Conservation (phyloP, 2,888 invertebrate species). For the Eueremaeus valkanovi region DNA sequence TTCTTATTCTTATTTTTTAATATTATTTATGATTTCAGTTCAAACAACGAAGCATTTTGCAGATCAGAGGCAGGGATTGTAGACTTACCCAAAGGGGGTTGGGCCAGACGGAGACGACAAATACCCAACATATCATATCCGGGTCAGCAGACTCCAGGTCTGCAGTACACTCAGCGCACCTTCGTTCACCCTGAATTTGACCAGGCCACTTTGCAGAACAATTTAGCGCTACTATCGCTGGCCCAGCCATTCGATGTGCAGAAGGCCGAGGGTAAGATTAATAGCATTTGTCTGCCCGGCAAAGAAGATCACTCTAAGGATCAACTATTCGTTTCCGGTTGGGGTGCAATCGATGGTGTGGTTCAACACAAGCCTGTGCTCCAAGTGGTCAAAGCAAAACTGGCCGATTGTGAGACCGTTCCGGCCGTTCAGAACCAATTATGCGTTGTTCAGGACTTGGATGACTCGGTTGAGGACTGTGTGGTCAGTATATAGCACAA, state of each 20-base stretch:
- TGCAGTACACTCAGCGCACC: slow-evolving; percentile 14
- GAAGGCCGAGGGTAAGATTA: slow-evolving; percentile 37
- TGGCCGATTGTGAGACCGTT: slow-evolving; percentile 17
- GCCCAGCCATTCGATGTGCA: slow-evolving; percentile 35
- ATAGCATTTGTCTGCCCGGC: slow-evolving; percentile 30
- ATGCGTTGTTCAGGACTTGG: slow-evolving; percentile 33
- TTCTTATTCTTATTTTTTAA: neutral
- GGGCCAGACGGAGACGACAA: neutral
- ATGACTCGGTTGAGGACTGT: slow-evolving; percentile 18
- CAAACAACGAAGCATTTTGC: slow-evolving; percentile 21
- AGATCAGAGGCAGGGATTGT: slow-evolving; percentile 34
- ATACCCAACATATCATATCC: slow-evolving; percentile 23
- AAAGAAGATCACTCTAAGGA: neutral
- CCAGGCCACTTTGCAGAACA: slow-evolving; percentile 26
- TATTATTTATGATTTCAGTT: neutral
- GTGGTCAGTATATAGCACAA: slow-evolving; percentile 14
- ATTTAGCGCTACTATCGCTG: slow-evolving; percentile 28
- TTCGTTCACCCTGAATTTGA: slow-evolving; percentile 32
- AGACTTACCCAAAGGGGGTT: slow-evolving; percentile 39
- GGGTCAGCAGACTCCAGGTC: slow-evolving; percentile 32
- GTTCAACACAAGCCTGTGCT: neutral
- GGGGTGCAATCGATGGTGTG: slow-evolving; percentile 31
- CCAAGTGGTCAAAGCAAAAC: slow-evolving; percentile 31
- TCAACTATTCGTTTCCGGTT: slow-evolving; percentile 34
- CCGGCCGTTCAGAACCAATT: slow-evolving; percentile 19